phyloP scores from a whole-genome alignment of 2,888 invertebrate species.

The Phortica okadai region DNA sequence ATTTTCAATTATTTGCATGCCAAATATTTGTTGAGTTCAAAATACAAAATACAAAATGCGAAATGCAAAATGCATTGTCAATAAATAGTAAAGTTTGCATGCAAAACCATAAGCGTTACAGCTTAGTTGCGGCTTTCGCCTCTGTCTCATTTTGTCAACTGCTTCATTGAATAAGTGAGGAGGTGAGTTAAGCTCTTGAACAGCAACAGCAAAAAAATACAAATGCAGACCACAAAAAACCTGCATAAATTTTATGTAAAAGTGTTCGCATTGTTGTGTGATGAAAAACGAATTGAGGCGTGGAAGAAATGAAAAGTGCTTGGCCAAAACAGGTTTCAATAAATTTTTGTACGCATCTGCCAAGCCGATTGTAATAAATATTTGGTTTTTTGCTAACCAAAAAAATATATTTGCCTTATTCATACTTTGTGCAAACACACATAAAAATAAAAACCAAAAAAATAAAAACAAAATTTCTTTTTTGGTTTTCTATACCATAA shows the following conservation, averaged over 20 bases:
- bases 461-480: too few relatives aligned
- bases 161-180: slow-evolving; percentile 2
- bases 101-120: neutral
- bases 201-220: neutral
- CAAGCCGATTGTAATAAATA: neutral
- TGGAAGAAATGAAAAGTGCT: slow-evolving; percentile 22
- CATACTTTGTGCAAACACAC: too few relatives aligned
- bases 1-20: slow-evolving; percentile 17
- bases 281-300: slow-evolving; percentile 16
- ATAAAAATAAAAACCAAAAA: too few relatives aligned
- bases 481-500: neutral
- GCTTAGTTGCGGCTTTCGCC: neutral
- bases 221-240: neutral
- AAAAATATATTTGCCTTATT: too few relatives aligned
- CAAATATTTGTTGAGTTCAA: slow-evolving; percentile 16
- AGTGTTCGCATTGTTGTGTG: neutral
- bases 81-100: neutral
- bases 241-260: too few relatives aligned
- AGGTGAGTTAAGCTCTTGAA: neutral
- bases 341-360: neutral
- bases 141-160: neutral
- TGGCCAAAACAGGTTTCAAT: neutral
- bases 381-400: too few relatives aligned
- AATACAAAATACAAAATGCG: slow-evolving; percentile 17
- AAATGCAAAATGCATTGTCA: slow-evolving; percentile 20